Conservation (phyloP, 2,888 invertebrate species). For the Odontomyia ornata region DNA sequence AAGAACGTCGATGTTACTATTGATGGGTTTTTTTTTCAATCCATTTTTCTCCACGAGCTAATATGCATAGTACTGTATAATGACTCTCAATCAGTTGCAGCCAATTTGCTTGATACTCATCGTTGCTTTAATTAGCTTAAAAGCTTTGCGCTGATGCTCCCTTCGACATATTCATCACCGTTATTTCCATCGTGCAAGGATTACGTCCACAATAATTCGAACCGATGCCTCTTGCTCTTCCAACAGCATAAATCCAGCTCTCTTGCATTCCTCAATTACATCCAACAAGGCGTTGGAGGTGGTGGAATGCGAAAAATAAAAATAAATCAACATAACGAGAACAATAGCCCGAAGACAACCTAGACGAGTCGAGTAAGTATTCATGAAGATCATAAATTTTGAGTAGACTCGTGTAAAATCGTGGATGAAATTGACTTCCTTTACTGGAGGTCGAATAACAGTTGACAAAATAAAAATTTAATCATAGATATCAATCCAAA, state of each 20-base stretch:
- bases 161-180: not conserved
- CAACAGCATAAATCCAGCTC: not conserved
- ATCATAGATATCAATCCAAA: too few relatives aligned
- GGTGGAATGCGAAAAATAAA: not conserved
- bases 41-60: not conserved
- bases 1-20: too few relatives aligned
- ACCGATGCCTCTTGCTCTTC: not conserved
- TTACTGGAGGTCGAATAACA: too few relatives aligned
- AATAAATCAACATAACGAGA: not conserved
- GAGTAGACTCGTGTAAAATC: not conserved
- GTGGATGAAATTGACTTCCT: not conserved
- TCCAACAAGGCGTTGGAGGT: not conserved
- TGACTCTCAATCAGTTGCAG: not conserved
- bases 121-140: slow-evolving; percentile 30
- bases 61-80: not conserved
- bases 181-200: not conserved
- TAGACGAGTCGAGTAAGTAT: not conserved
- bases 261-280: not conserved
- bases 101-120: not conserved
- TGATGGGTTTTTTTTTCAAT: too few relatives aligned
- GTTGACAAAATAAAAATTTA: too few relatives aligned
- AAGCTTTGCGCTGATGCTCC: not conserved
- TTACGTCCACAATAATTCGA: not conserved
- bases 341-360: not conserved
- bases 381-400: not conserved